phyloP scores from a whole-genome alignment of 1,140 invertebrate genomes.

The Diachasmimorpha longicaudata region DNA sequence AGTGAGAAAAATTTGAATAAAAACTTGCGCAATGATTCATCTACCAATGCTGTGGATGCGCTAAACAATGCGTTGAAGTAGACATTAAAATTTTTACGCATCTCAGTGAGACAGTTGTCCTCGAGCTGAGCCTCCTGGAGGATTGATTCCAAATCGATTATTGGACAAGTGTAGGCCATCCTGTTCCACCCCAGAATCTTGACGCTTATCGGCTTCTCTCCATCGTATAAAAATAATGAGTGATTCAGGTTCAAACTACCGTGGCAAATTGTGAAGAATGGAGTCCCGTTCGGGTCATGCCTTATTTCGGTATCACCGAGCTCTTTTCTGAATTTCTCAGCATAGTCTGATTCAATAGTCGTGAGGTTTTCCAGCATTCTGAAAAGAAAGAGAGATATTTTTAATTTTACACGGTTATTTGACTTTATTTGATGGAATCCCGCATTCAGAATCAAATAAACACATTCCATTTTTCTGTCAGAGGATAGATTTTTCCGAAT shows the following conservation, averaged over 20 bases:
- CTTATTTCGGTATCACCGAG: not conserved
- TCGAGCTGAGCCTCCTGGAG: conserved; percentile 32
- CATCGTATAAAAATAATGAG: conserved; percentile 46
- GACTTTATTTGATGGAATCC: no score
- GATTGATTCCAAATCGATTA: conserved; percentile 44
- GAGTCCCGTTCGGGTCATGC: conserved; percentile 17
- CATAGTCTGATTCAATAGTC: not conserved
- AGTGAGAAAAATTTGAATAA: not conserved
- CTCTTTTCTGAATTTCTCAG: conserved; percentile 12
- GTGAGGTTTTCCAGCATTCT: not conserved
- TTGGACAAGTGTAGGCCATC: conserved; percentile 39
- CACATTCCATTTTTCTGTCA: no score
- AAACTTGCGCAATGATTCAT: not conserved
- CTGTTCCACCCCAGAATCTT: conserved; percentile 49
- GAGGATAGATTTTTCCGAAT: no score
- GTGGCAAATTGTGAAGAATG: conserved; percentile 45
- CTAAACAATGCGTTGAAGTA: not conserved
- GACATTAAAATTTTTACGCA: not conserved
- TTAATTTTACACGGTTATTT: not conserved
- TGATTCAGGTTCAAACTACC: conserved; percentile 46
- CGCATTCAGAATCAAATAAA: no score
- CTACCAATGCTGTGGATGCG: not conserved
- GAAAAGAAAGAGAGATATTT: not conserved
- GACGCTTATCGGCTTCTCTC: conserved; percentile 39
- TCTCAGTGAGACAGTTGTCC: not conserved